Percentiles rank a stretch among this genome's conserved stretches.
Evolutionary conservation across 2,797 vertebrate genomes (phyloP).

Genomic region (Sebastolobus altivelis): DNA sequence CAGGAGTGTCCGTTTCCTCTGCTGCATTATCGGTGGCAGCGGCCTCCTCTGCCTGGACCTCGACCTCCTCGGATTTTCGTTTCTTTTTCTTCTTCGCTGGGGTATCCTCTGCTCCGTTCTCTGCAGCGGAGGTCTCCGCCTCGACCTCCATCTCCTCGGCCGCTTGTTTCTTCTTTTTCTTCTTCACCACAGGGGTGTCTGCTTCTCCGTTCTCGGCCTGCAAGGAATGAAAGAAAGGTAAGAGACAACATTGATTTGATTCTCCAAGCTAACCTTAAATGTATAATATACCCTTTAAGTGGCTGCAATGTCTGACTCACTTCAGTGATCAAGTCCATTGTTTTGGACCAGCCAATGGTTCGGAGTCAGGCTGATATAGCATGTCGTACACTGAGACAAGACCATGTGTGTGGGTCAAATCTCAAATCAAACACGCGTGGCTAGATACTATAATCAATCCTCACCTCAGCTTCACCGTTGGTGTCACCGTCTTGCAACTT

Average conservation of each 20-base stretch:
- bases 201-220: constrained; percentile 64
- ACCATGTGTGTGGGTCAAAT: constrained; percentile 63
- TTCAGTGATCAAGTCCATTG: constrained; percentile 86
- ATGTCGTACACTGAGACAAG: constrained; percentile 81
- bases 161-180: constrained; percentile 78
- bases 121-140: constrained; percentile 41
- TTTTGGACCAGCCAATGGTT: constrained; percentile 84
- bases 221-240: neutral
- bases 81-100: constrained; percentile 78
- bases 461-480: constrained; percentile 67
- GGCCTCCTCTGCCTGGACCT: constrained; percentile 8
- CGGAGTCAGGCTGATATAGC: constrained; percentile 81
- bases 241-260: rapidly evolving
- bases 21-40: constrained; percentile 47
- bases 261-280: rapidly evolving
- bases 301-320: constrained; percentile 79
- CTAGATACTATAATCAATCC: rapidly evolving
- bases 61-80: constrained; percentile 49
- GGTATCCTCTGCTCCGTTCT: constrained; percentile 75
- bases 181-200: constrained; percentile 61
- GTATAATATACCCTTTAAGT: rapidly evolving
- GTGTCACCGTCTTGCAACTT: constrained; percentile 78
- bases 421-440: constrained; percentile 82
- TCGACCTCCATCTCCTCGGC: constrained; percentile 46
- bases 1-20: constrained; percentile 26